Base-by-base conservation (phyloP, 92 coral and sea anemone species). In the Actinostola sp. region DNA sequence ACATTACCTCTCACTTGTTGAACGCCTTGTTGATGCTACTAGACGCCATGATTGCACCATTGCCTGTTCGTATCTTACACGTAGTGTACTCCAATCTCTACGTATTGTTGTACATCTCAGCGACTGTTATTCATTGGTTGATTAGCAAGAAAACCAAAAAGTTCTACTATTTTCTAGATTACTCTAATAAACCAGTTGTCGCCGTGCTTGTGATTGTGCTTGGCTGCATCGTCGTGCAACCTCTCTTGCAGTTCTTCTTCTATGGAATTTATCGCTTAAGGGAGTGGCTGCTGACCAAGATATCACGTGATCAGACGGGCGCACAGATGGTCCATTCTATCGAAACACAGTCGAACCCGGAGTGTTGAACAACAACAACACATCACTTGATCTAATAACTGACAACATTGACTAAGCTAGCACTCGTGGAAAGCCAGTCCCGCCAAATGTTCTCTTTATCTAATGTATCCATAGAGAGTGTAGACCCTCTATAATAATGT, bases 61-160 rank as follows among this genome's bases (percentile, higher is more conserved):
- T 83, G 0, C 88, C 88, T 24, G 84, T 83, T n/a, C 84, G 68
- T 17, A 23, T 83, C 17, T 44, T 76, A 6, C 88, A 83, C 55
- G 60, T 55, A 15, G 54, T 83, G 10, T 83, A 77, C 33, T 30
- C 79, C n/a, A 57, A 26, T 27, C 36, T 71, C 23, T 83, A 83
- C 52, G 88, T 84, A 0, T 8, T 48, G 8, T 25, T 77, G 12
- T 83, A 83, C 24, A 14, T 63, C 21, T 33, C 50, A 2, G 60
- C 76, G 26, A 70, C 88, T 2, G 20, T 77, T 7, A 61, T 55
- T 64, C 17, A 46, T 21, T 83, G 84, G 84, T 23, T 83, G 44
- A 34, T 55, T n/a, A 75, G 52, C 21, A 55, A 42, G 13, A 63
- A 64, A 43, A 53, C 48, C 36, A 24, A 15, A 23, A 50, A 27